Base-by-base conservation (phyloP, 2,888 invertebrate species). In the Drosophila mayaguana region DNA sequence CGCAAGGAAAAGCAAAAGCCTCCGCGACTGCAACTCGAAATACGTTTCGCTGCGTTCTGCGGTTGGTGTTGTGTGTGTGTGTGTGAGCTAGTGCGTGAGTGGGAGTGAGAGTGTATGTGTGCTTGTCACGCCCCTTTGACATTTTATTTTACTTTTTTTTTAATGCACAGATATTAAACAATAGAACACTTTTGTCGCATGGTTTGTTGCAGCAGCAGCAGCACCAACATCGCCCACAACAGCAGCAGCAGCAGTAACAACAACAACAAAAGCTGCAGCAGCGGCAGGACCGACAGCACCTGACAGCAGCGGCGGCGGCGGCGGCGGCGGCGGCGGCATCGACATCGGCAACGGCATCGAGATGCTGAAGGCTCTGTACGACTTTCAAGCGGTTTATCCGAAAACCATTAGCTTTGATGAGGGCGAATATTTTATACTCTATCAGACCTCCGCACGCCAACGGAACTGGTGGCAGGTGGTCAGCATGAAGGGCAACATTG, bases 401-500 rank as follows among this genome's bases (percentile, higher is more conserved):
- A 97, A 97, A 93, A 97, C 97, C 9, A 93, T 97, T 71, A 96
- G 96, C 91, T 97, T 97, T 92, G 94, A 94, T 78, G 96, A 96
- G 89, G 96, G 96, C 72, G 97, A 97, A 91, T 95, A 95, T 91
- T 97, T 97, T 92, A 95, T 96, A 84, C 93, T 97, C 22, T 96
- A 97, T 89, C 97, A 97, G 91, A 96, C 94, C 25, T 96, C 95
- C 75, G 95, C 95, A 5, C 96, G 96, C 88, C 96, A 97, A 91
- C 84, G 92, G 59, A 97, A 97, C 91, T 97, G 97, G 97, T 97
- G 97, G 97, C 96, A 96, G 94, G 97, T 97, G 55, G 95, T 97
- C 81, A 97, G 96, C 93, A 95, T 94, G 92, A 95, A 95, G 91
- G 97, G 97, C 83, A 96, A 96, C 92, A 95, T 97, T 80, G 97